These are phyloP conservation scores for Calidris pugnax DNA, from an alignment of 2,113 vertebrate species.

Conservation along the genomic window DNA sequence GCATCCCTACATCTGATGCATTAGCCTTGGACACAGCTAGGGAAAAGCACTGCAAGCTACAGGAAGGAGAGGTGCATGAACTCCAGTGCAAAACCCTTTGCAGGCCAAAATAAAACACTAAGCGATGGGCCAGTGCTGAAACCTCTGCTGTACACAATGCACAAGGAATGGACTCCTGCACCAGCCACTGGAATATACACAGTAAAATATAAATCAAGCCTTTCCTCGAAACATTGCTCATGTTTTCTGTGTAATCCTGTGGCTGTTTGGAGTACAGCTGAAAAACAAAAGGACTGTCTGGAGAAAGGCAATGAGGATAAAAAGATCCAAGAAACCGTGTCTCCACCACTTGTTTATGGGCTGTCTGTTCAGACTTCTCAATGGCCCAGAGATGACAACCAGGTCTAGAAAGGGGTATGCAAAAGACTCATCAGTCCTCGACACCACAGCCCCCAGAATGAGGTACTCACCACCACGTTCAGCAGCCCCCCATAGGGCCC, in stretches of 20 bases:
- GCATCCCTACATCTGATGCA: background rate
- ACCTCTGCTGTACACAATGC: background rate
- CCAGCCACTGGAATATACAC: background rate
- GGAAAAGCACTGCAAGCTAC: background rate
- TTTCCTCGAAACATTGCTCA: background rate
- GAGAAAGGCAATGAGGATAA: background rate
- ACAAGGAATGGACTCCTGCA: background rate
- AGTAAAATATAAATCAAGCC: background rate
- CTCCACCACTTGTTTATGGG: background rate
- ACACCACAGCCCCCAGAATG: fast-evolving
- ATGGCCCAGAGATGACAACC: fast-evolving
- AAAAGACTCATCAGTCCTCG: fast-evolving
- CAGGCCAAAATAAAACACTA: background rate
- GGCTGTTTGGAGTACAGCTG: background rate
- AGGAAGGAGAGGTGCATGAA: background rate
- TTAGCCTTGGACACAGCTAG: background rate
- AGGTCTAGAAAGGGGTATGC: background rate
- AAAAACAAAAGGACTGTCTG: background rate
- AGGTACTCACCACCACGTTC: constrained; percentile 89
- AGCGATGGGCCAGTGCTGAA: background rate
- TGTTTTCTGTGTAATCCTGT: background rate
- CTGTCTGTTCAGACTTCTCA: background rate
- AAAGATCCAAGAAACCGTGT: background rate
- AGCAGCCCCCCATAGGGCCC: constrained; percentile 96
- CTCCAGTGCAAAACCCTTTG: background rate